Percentiles rank a stretch among this genome's conserved stretches.
phyloP scores from a whole-genome alignment of 92 coral and sea anemone species.

The Epizoanthus stellaris region DNA sequence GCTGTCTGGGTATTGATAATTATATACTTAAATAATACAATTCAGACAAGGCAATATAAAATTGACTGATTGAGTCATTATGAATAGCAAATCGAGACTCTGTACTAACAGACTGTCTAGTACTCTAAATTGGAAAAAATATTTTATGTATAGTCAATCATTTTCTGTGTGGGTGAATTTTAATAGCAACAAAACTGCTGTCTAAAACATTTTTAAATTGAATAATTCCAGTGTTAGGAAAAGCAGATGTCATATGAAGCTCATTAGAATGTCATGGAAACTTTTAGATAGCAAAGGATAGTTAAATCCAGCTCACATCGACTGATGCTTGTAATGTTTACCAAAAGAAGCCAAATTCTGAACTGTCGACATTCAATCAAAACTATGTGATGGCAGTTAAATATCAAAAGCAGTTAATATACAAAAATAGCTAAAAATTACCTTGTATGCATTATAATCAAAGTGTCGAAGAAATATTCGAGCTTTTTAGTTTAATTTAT shows the following conservation, averaged over 20 bases:
- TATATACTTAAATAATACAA: neutral
- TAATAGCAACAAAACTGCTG: neutral
- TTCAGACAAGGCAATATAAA: neutral
- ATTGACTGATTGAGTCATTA: neutral
- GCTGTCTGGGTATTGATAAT: neutral
- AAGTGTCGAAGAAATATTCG: too few relatives aligned
- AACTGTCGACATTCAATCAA: too few relatives aligned
- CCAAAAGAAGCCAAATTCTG: too few relatives aligned
- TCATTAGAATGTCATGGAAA: neutral
- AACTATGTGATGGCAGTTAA: too few relatives aligned
- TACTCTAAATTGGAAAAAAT: slow-evolving; percentile 8
- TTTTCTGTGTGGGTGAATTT: slow-evolving; percentile 11
- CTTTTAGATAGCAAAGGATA: too few relatives aligned
- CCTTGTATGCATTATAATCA: too few relatives aligned
- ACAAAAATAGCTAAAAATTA: too few relatives aligned
- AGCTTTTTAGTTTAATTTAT: too few relatives aligned
- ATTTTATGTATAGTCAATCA: neutral
- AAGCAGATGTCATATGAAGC: neutral
- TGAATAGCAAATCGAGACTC: neutral
- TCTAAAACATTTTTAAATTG: slow-evolving; percentile 6
- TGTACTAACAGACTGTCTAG: neutral
- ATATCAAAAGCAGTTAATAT: too few relatives aligned
- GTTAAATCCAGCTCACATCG: too few relatives aligned
- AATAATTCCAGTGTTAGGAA: too few relatives aligned
- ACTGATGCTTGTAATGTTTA: too few relatives aligned